phyloP scores from a whole-genome alignment of 1,140 invertebrate species.

The Papilio polytes region DNA sequence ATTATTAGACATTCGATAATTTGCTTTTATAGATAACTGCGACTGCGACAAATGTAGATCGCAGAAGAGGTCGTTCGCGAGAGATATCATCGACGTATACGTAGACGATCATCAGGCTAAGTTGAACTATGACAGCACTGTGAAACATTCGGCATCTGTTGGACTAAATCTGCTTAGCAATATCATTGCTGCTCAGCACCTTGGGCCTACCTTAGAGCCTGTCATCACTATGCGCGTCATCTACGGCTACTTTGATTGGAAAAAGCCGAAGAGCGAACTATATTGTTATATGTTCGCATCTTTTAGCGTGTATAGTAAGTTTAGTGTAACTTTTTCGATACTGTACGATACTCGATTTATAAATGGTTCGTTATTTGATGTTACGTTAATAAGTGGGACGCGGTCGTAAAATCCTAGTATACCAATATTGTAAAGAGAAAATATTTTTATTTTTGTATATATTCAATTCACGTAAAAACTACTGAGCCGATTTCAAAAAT shows the following conservation, averaged over 20 bases:
- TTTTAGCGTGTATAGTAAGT: slow-evolving; percentile 43
- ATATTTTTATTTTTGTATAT: too few relatives aligned
- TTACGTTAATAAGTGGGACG: too few relatives aligned
- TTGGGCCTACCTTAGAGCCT: slow-evolving; percentile 68
- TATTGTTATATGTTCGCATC: slow-evolving; percentile 34
- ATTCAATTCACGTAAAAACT: too few relatives aligned
- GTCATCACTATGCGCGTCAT: slow-evolving; percentile 77
- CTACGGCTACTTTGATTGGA: background rate
- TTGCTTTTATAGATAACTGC: slow-evolving; percentile 21
- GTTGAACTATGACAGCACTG: slow-evolving; percentile 74
- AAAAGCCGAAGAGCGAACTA: slow-evolving; percentile 35
- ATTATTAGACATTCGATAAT: background rate
- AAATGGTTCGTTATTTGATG: too few relatives aligned
- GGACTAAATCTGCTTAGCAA: slow-evolving; percentile 85
- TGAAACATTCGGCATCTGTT: slow-evolving; percentile 85
- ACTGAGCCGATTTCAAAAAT: too few relatives aligned
- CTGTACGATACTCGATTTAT: too few relatives aligned
- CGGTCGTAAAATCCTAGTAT: too few relatives aligned
- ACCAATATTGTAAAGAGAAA: too few relatives aligned
- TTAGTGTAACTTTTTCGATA: slow-evolving; percentile 5
- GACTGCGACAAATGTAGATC: slow-evolving; percentile 10
- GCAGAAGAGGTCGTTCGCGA: background rate
- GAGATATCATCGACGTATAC: slow-evolving; percentile 44
- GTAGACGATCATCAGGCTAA: slow-evolving; percentile 21
- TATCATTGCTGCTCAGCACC: slow-evolving; percentile 76